phyloP scores from a whole-genome alignment of 2,797 vertebrate genomes.

The Phoeniculus purpureus region DNA sequence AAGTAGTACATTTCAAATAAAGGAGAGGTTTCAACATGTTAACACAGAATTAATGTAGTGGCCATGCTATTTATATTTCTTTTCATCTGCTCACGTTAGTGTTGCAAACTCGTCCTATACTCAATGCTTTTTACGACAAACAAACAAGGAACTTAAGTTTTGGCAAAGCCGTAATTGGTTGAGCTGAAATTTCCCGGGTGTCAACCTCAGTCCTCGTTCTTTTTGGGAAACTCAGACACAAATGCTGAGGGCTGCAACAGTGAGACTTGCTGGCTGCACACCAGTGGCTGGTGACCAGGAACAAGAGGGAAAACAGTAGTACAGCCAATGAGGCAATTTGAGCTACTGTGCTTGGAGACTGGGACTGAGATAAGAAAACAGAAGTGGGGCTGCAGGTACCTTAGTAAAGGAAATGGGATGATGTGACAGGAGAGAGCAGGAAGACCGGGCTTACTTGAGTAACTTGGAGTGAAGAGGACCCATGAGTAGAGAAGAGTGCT shows the following conservation, averaged over 20 bases:
- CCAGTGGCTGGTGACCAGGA: neutral
- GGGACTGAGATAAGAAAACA: neutral
- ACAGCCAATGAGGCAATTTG: fast-evolving
- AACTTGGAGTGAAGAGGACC: neutral
- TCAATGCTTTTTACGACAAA: neutral
- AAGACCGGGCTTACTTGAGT: neutral
- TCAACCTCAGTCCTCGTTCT: neutral
- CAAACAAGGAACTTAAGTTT: neutral
- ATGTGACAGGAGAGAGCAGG: neutral
- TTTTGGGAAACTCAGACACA: neutral
- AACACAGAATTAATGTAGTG: neutral
- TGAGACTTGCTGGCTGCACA: neutral
- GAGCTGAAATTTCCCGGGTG: neutral
- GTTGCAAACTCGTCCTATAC: neutral
- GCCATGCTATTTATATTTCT: neutral
- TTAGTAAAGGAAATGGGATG: neutral
- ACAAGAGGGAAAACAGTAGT: neutral
- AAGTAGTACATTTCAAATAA: neutral
- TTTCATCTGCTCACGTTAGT: neutral
- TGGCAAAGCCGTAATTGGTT: neutral
- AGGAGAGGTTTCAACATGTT: neutral
- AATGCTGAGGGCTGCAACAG: neutral
- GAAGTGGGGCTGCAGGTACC: neutral
- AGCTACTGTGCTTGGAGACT: neutral
- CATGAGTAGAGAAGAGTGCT: neutral